phyloP scores from a whole-genome alignment of 1,140 invertebrate species.

The Drosophila jambulina region DNA sequence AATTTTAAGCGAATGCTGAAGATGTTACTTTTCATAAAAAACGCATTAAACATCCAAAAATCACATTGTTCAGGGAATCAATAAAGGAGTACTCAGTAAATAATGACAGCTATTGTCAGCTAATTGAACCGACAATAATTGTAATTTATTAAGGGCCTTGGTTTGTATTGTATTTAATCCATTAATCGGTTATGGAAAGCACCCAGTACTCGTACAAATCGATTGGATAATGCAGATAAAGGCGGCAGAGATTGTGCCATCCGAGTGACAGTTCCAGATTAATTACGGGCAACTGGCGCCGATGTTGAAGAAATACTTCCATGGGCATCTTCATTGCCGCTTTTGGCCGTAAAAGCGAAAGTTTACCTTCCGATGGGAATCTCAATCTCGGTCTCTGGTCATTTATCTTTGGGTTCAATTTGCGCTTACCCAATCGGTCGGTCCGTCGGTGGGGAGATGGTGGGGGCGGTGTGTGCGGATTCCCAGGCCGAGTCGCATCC shows the following conservation, averaged over 20 bases:
- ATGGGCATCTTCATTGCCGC: conserved; percentile 28
- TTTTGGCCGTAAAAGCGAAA: conserved; percentile 64
- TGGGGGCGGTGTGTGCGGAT: conserved; percentile 14
- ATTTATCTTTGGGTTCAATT: conserved; percentile 77
- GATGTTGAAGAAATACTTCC: conserved; percentile 15
- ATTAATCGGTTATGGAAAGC: neutral
- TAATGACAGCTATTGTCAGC: neutral
- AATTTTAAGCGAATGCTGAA: too few species aligned
- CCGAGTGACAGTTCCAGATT: conserved; percentile 51
- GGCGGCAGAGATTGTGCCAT: neutral
- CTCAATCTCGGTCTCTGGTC: conserved; percentile 60
- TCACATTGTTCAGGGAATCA: neutral
- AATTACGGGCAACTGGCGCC: conserved; percentile 51
- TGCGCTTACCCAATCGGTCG: conserved; percentile 74
- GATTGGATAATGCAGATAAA: conserved; percentile 15
- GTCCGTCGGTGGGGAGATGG: neutral
- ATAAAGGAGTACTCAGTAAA: too few species aligned
- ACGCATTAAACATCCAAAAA: neutral
- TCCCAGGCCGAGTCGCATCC: conserved; percentile 18
- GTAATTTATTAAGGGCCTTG: neutral
- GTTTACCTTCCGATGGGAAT: conserved; percentile 71
- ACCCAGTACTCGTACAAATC: neutral
- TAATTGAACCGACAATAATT: conserved; percentile 8
- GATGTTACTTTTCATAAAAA: too few species aligned
- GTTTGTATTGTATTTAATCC: neutral